Percentiles rank a stretch among this genome's conserved stretches.
Conservation (phyloP, 2,888 invertebrate genomes). For the Hartigia nigra region DNA sequence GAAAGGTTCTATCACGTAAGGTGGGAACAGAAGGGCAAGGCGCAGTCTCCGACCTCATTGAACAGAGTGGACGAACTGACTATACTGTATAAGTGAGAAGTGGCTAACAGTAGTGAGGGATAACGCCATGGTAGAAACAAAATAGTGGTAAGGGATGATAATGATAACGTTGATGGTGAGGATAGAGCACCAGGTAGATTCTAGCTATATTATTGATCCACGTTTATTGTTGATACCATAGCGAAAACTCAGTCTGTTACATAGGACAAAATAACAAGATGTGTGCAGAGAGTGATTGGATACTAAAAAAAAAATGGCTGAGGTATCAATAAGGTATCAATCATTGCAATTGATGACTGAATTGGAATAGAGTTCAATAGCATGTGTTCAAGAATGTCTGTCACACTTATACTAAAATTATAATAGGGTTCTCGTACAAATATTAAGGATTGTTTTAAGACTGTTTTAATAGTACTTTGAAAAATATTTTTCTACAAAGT, state of each 20-base stretch:
- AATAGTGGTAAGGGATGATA: slow-evolving; percentile 10
- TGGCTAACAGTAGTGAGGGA: slow-evolving; percentile 10
- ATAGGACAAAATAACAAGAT: not conserved
- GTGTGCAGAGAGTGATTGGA: not conserved
- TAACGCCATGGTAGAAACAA: slow-evolving; percentile 16
- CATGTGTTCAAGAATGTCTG: not conserved
- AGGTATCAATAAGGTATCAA: no score
- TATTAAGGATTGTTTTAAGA: not conserved
- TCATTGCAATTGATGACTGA: not conserved
- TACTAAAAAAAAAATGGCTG: not conserved
- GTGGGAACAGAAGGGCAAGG: slow-evolving; percentile 23
- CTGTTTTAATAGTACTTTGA: not conserved
- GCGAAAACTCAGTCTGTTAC: not conserved
- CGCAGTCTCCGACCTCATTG: slow-evolving; percentile 53
- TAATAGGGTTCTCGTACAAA: not conserved
- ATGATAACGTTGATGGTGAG: not conserved
- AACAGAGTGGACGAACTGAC: slow-evolving; percentile 31
- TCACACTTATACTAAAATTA: no score
- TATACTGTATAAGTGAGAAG: slow-evolving; percentile 13
- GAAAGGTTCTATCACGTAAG: not conserved
- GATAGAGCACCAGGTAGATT: slow-evolving; percentile 1
- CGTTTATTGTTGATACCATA: not conserved
- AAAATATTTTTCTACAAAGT: not conserved
- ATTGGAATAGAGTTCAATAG: not conserved
- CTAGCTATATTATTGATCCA: not conserved